Conservation (phyloP, 2,113 vertebrate genomes). For the Erinaceus europaeus region DNA sequence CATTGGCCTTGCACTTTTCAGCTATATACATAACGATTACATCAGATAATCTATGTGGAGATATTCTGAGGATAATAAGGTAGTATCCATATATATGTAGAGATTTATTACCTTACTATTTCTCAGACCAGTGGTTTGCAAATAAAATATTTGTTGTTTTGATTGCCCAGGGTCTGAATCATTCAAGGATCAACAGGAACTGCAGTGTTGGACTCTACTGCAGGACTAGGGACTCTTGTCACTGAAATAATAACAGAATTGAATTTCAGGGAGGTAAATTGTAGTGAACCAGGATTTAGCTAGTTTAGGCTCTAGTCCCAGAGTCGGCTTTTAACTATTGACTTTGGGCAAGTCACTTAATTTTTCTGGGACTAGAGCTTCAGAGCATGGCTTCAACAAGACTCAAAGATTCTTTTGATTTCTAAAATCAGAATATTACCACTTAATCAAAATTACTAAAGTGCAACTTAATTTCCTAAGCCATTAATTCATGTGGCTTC, state of each 20-base stretch:
- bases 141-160: slow-evolving; percentile 5
- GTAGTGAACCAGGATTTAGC: slow-evolving; percentile 7
- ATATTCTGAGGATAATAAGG: slow-evolving; percentile 15
- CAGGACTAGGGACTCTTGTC: neutral
- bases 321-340: slow-evolving; percentile 56
- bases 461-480: slow-evolving; percentile 53
- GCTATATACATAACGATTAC: slow-evolving; percentile 37
- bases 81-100: neutral
- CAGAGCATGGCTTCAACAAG: slow-evolving; percentile 57
- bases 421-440: slow-evolving; percentile 63
- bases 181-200: neutral
- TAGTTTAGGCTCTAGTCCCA: slow-evolving; percentile 43
- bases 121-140: slow-evolving; percentile 1
- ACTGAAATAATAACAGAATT: slow-evolving; percentile 18
- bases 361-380: slow-evolving; percentile 61
- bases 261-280: slow-evolving; percentile 27
- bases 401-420: slow-evolving; percentile 58
- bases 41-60: slow-evolving; percentile 13
- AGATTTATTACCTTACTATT: neutral
- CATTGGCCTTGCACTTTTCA: slow-evolving; percentile 33
- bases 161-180: neutral
- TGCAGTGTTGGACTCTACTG: neutral
- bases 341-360: slow-evolving; percentile 64
- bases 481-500: slow-evolving; percentile 44
- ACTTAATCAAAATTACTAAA: slow-evolving; percentile 59